A percentile compares a stretch with the other conserved stretches of the same genome.
Evolutionary conservation across 1,140 invertebrate genomes (phyloP).

Genomic region (Phocides pigmalion): DNA sequence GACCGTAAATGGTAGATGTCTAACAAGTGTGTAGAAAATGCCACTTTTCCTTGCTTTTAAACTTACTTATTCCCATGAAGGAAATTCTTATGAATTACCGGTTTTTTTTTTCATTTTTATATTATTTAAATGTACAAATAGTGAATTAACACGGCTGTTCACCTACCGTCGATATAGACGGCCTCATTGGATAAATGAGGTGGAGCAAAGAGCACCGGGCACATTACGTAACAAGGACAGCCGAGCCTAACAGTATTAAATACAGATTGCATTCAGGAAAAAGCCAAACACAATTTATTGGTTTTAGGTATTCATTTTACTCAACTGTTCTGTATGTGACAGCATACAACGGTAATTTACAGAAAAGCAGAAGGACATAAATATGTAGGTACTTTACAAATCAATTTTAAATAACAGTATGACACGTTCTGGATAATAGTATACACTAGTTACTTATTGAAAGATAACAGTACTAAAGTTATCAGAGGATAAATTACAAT

Average conservation of each 20-base stretch:
- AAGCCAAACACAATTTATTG: slow-evolving; percentile 9
- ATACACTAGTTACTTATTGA: not conserved
- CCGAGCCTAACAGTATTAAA: not conserved
- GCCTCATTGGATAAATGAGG: no score
- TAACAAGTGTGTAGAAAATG: no score
- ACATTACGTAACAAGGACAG: no score
- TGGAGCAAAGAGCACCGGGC: not conserved
- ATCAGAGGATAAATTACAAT: not conserved
- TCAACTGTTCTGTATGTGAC: slow-evolving; percentile 33
- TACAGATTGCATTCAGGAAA: not conserved
- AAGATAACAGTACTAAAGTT: not conserved
- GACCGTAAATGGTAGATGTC: no score
- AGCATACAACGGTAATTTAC: slow-evolving; percentile 33
- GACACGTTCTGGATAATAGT: slow-evolving; percentile 1
- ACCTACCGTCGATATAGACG: no score
- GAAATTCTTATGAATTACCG: no score
- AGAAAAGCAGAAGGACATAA: slow-evolving; percentile 14
- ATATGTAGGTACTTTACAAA: slow-evolving; percentile 20
- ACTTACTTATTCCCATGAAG: no score
- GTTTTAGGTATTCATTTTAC: slow-evolving; percentile 32
- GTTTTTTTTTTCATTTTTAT: no score
- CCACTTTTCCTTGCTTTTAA: no score
- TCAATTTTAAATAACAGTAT: slow-evolving; percentile 12
- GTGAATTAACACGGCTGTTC: no score
- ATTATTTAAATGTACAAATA: no score